Evolutionary conservation across 2,113 vertebrate species (phyloP).

Genomic region (Taurulus bubalis): DNA sequence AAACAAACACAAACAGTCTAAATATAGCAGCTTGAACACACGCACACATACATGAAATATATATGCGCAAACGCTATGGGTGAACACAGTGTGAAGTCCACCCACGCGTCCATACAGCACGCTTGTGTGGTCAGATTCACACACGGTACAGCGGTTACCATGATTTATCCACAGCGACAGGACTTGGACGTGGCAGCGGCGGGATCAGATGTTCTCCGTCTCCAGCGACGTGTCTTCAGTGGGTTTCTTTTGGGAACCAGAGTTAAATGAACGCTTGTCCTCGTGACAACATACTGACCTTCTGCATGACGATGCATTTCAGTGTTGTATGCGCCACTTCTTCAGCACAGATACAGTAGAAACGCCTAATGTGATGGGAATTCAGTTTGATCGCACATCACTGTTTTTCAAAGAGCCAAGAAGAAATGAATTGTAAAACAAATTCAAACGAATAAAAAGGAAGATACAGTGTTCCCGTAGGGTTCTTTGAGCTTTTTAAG

Average conservation of each 20-base stretch:
- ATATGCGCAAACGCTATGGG: no score
- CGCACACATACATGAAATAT: constrained; percentile 1
- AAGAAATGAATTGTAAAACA: constrained; percentile 46
- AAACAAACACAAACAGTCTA: constrained; percentile 54
- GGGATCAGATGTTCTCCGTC: not conserved
- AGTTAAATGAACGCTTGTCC: constrained; percentile 19
- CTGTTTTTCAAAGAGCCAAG: constrained; percentile 35
- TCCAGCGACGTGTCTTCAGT: not conserved
- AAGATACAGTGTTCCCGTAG: constrained; percentile 21
- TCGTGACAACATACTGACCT: not conserved
- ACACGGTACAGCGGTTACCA: not conserved
- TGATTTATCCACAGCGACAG: not conserved
- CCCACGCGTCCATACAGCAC: not conserved
- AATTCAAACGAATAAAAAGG: constrained; percentile 45
- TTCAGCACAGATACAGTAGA: not conserved
- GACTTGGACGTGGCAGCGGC: no score
- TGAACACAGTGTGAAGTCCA: not conserved
- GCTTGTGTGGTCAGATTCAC: not conserved
- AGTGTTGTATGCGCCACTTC: not conserved
- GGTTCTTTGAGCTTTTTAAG: constrained; percentile 45
- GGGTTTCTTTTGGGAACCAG: constrained; percentile 8
- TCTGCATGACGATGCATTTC: not conserved
- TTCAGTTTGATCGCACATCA: constrained; percentile 14
- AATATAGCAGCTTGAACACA: constrained; percentile 16
- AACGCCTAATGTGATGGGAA: not conserved